Evolutionary conservation across 1,140 invertebrate species (phyloP).

Genomic region (Heliconius melpomene): DNA sequence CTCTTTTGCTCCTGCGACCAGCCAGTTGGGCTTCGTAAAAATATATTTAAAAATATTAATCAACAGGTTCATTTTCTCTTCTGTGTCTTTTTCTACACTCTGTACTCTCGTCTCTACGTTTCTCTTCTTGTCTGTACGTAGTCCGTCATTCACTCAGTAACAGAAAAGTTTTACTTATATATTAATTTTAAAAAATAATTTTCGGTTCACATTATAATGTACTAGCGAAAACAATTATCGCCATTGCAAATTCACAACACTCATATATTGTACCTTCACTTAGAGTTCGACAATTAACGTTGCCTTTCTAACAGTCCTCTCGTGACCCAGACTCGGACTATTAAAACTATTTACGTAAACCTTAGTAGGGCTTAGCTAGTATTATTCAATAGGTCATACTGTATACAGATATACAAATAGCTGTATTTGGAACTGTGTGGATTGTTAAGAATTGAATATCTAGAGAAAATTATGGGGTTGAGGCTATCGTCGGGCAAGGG

Average conservation of each 20-base stretch:
- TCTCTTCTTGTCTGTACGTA: too few relatives aligned
- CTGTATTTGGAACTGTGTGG: background rate
- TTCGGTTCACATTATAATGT: background rate
- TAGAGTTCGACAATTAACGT: slow-evolving; percentile 21
- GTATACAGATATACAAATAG: background rate
- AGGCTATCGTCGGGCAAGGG: too few relatives aligned
- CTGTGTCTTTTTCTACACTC: too few relatives aligned
- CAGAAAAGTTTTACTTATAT: too few relatives aligned
- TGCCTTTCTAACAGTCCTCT: slow-evolving; percentile 25
- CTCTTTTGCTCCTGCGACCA: too few relatives aligned
- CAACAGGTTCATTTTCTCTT: too few relatives aligned
- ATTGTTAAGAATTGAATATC: background rate
- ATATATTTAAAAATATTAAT: too few relatives aligned
- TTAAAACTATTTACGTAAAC: slow-evolving; percentile 18
- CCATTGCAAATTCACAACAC: background rate
- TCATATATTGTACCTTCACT: slow-evolving; percentile 10
- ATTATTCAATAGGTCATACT: slow-evolving; percentile 3
- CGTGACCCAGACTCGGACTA: slow-evolving; percentile 16
- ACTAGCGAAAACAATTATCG: slow-evolving; percentile 11
- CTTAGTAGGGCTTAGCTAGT: slow-evolving; percentile 5
- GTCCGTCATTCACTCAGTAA: too few relatives aligned
- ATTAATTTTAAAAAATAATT: too few relatives aligned
- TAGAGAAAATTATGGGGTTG: too few relatives aligned
- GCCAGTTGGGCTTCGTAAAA: too few relatives aligned
- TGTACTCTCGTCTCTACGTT: too few relatives aligned